Conservation (phyloP, 2,888 invertebrate genomes). For the Ryuthela nishihirai region DNA sequence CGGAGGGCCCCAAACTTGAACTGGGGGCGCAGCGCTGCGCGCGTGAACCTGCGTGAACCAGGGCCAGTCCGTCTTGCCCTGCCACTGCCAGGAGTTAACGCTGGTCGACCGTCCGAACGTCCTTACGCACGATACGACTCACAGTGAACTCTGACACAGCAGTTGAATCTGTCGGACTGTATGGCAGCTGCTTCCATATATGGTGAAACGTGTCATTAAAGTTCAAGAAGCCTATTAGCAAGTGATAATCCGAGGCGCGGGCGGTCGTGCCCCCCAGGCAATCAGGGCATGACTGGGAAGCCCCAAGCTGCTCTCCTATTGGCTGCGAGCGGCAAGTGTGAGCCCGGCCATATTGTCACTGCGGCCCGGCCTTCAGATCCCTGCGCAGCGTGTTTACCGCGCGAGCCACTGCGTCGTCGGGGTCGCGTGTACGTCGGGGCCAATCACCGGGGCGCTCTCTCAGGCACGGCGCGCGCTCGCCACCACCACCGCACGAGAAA, state of each 20-base stretch:
- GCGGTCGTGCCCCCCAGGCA: slow-evolving; percentile 29
- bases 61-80: too few relatives aligned
- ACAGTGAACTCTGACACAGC: slow-evolving; percentile 24
- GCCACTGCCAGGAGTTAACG: too few relatives aligned
- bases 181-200: slow-evolving; percentile 25
- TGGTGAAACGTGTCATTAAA: slow-evolving; percentile 28
- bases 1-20: slow-evolving; percentile 3
- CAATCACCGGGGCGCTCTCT: slow-evolving; percentile 13
- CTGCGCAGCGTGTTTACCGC: slow-evolving; percentile 10
- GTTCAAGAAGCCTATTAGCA: slow-evolving; percentile 37
- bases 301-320: slow-evolving; percentile 4
- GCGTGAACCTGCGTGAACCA: slow-evolving; percentile 22
- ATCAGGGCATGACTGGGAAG: slow-evolving; percentile 18
- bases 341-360: slow-evolving; percentile 17
- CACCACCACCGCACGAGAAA: slow-evolving; percentile 5
- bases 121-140: too few relatives aligned
- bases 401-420: slow-evolving; percentile 5
- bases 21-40: background rate
- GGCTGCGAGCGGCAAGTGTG: slow-evolving; percentile 11
- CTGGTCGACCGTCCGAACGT: background rate
- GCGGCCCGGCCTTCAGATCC: slow-evolving; percentile 10
- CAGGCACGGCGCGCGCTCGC: background rate
- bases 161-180: slow-evolving; percentile 21
- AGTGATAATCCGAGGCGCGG: slow-evolving; percentile 26
- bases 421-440: slow-evolving; percentile 23